Base-by-base conservation (phyloP, 1,140 invertebrate genomes). In the Harpegnathos saltator region DNA sequence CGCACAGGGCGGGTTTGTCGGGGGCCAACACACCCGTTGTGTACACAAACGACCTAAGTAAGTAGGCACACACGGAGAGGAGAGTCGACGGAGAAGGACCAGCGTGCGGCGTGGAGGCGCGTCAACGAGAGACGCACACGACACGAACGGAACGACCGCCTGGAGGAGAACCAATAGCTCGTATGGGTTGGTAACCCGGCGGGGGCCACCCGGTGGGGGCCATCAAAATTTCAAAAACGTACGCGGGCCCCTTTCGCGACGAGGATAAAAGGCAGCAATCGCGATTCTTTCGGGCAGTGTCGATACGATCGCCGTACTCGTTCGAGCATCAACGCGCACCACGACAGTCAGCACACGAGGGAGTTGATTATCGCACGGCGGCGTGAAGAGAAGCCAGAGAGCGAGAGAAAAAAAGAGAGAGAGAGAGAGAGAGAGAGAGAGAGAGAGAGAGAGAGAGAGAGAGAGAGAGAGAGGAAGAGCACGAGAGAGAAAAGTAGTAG, bases 131-230 rank as follows among this genome's bases (percentile, higher is more conserved):
- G 56, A 86, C 69, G 63, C 74, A 72, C 62, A 78, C 71, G 61
- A 85, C 82, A 85, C 58, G 54, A 81, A 68, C 86, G 69, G 74
- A 73, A 85, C 50, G 82, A 88, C 58, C 84, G 87, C 81, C 88
- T 75, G 68, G 75, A 83, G 88, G 72, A 89, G 92, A 92, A 91
- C 91, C 92, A 93, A 91, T 92, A 91, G 89, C 85, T 88, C 75
- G 83, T 84, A 88, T 68, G 81, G 80, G 52, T 88, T 85, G 86
- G 38, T 83, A 88, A 88, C 72, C 71, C 81, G 52, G 63, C 66
- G 80, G 77, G 73, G 95, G 94, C 58, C 95, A 75, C 11, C 66
- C 96, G 96, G 90, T 97, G 97, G 96, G 97, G 96, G 92, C 96
- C 97, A 94, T 95, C 95, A 90, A 95, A 94, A 94, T 94, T 94